Base-by-base conservation (phyloP, 1,140 invertebrate species). In the Magallana ariakensis region DNA sequence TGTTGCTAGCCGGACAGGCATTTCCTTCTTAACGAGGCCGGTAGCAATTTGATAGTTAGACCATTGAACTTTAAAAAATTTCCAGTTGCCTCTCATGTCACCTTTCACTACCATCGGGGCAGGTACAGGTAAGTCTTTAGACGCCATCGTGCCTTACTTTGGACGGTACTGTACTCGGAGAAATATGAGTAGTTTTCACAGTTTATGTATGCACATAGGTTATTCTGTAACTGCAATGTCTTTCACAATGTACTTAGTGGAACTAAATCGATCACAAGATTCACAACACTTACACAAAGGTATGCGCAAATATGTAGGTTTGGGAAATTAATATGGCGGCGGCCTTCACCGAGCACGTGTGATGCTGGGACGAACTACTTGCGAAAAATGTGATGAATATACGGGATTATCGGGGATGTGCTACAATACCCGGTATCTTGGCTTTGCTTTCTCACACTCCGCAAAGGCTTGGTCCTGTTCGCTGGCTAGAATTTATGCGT, bases 51-150 rank as follows among this genome's bases (percentile, higher is more conserved):
- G 1, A 58, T 80, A 85, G 60, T 85, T 85, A 13, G 62, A 60
- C 84, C 62, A 75, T 22, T 85, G 83, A 53, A n/a, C 19, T 62
- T 84, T 84, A 9, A 84, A 84, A 84, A 84, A 84, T 54, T 84
- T 60, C 83, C 57, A 84, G 22, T 84, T 84, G 10, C 16, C 33
- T 33, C 33, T 33, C 33, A 33, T 33, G 33, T 33, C 33, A 33
- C 33, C 33, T 33, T 33, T 33, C 33, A 33, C 33, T 33, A 33
- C 33, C 33, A 33, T 33, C 33, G 33, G 33, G 11, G 83, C 56
- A 33, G 83, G 56, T 26, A 60, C 83, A 19, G 60, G 83, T 33
- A 85, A 55, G 22, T 83, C 82, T 26, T 55, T 55, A 16, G 80
- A 80, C 1, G 26, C 80, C 80, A 80, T 81, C 5, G 33, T 81